Base-by-base conservation (phyloP, 2,888 invertebrate genomes). In the Morpho helenor region DNA sequence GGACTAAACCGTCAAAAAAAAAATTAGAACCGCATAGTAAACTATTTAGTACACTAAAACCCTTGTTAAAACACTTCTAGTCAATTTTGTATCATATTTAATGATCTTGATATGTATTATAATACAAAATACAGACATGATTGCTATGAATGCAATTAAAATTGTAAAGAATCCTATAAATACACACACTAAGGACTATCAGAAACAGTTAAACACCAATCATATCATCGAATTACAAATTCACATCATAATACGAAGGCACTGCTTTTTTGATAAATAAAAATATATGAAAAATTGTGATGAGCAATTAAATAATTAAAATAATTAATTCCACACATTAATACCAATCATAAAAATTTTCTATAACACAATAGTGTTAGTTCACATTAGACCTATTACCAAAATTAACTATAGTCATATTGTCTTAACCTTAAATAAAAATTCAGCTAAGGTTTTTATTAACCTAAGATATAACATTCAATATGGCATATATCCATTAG, bases 181-280 rank as follows among this genome's bases (percentile, higher is more conserved):
- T 53, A 62, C 54, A 40, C 9, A 45, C 9, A 40, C 49, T 49
- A 47, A 31, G 16, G n/a, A 49, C 47, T 63, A 55, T 46, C 41
- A 40, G 31, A 62, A 60, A 53, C 47, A 57, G 49, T 56, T 46
- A 59, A 52, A 64, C 57, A 60, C 42, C 57, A 57, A 54, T 58
- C 57, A 56, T 68, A 70, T 66, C 61, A 70, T 69, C 70, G 73
- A 73, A 69, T 69, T 64, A 73, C 62, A 68, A 74, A 74, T 75
- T 74, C 73, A 59, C 54, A 74, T 75, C 76, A 76, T 75, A 75
- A 74, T 74, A 74, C 71, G 76, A 87, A 87, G 87, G 87, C 87
- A 87, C 87, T 87, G 86, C 80, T 77, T 80, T 81, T 65, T 66
- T 75, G 72, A 70, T 70, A 70, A 73, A 73, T 70, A 64, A 69